Conservation (phyloP, 2,113 vertebrate species). For the Chionomys nivalis region DNA sequence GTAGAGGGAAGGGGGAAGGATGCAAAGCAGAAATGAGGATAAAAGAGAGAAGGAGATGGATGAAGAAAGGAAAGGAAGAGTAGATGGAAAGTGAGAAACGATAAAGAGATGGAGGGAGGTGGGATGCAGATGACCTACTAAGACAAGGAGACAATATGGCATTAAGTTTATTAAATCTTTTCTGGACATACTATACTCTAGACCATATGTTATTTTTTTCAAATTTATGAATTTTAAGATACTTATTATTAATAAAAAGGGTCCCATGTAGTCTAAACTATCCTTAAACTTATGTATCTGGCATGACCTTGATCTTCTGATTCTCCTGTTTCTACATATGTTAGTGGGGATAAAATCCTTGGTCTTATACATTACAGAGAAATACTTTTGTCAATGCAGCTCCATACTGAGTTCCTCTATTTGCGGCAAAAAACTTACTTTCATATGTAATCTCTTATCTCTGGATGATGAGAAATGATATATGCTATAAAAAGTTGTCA, state of each 20-base stretch:
- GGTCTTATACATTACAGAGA: background rate
- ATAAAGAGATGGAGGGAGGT: no score
- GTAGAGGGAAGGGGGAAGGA: no score
- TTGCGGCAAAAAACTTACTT: background rate
- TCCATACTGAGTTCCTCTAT: background rate
- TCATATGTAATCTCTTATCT: background rate
- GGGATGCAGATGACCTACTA: background rate
- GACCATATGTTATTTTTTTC: background rate
- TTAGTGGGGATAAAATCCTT: background rate
- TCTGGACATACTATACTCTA: background rate
- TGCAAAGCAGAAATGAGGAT: rapidly evolving
- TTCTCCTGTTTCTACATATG: background rate
- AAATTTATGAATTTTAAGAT: background rate
- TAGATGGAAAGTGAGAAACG: background rate
- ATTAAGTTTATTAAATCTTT: background rate
- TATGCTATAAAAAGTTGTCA: background rate
- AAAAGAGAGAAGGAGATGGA: background rate
- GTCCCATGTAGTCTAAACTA: background rate
- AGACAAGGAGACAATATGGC: background rate
- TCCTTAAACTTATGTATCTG: background rate
- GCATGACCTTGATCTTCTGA: background rate
- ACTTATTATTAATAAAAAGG: background rate
- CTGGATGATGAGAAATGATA: background rate
- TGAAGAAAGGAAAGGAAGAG: background rate
- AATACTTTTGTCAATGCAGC: background rate